phyloP scores from a whole-genome alignment of 1,140 invertebrate genomes.

The Pseudomyrmex gracilis region DNA sequence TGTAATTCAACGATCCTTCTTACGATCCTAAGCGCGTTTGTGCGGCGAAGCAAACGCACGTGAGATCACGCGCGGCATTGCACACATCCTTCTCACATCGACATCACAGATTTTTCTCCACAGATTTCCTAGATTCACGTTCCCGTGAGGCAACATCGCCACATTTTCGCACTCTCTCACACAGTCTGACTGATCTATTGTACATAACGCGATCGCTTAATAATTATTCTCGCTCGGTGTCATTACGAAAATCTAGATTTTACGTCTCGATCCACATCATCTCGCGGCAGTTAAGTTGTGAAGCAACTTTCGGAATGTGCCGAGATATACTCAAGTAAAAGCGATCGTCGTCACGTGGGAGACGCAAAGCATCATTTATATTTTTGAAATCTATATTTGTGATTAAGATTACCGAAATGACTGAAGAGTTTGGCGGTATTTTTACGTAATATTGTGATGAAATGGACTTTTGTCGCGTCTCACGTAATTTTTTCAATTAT shows the following conservation, averaged over 20 bases:
- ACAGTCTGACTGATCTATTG: background rate
- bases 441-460: background rate
- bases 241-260: slow-evolving; percentile 24
- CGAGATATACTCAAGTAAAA: slow-evolving; percentile 33
- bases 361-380: slow-evolving; percentile 1
- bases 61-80: background rate
- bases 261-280: background rate
- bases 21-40: background rate
- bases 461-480: background rate
- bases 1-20: slow-evolving; percentile 11
- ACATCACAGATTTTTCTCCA: background rate
- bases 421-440: background rate
- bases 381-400: background rate
- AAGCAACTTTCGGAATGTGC: slow-evolving; percentile 33
- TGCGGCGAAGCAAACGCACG: slow-evolving; percentile 9
- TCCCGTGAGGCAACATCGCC: slow-evolving; percentile 10
- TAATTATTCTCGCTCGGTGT: background rate
- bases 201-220: background rate
- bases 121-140: slow-evolving; percentile 35
- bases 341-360: background rate
- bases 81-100: background rate
- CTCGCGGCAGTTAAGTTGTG: background rate
- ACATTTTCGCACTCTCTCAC: background rate
- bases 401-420: slow-evolving; percentile 37
- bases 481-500: background rate